Conservation (phyloP, 2,113 vertebrate species). For the Prinia subflava region DNA sequence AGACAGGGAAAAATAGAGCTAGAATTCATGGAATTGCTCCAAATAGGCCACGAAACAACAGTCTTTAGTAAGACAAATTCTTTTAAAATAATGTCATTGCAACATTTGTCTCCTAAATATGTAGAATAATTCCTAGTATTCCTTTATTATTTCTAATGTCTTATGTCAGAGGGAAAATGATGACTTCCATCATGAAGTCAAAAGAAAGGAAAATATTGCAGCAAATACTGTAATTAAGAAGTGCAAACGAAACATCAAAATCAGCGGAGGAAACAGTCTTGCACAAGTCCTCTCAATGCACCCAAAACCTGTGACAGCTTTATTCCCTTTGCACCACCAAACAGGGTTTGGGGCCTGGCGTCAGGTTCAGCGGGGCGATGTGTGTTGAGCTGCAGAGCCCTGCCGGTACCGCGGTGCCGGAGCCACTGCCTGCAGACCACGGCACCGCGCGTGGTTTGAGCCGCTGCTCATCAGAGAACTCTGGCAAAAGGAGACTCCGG, state of each 20-base stretch:
- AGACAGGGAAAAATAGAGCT: neutral
- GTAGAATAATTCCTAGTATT: neutral
- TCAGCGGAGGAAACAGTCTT: neutral
- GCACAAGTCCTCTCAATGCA: neutral
- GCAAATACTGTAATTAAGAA: neutral
- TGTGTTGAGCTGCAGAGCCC: neutral
- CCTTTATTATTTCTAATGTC: neutral
- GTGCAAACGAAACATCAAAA: neutral
- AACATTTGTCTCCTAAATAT: neutral
- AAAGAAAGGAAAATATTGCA: neutral
- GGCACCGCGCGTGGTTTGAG: accelerated
- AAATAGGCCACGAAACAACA: neutral
- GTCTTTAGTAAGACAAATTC: neutral
- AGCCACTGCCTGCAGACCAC: neutral
- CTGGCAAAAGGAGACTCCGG: neutral
- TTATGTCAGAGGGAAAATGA: neutral
- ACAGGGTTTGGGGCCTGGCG: neutral
- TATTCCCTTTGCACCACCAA: neutral
- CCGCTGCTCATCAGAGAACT: neutral
- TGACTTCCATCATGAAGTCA: neutral
- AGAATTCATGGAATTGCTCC: neutral
- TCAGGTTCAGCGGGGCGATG: accelerated
- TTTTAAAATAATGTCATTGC: neutral
- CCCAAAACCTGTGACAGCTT: neutral
- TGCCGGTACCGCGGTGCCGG: neutral